Conservation (phyloP, 2,888 invertebrate species). For the Aleiodes leptofemur region DNA sequence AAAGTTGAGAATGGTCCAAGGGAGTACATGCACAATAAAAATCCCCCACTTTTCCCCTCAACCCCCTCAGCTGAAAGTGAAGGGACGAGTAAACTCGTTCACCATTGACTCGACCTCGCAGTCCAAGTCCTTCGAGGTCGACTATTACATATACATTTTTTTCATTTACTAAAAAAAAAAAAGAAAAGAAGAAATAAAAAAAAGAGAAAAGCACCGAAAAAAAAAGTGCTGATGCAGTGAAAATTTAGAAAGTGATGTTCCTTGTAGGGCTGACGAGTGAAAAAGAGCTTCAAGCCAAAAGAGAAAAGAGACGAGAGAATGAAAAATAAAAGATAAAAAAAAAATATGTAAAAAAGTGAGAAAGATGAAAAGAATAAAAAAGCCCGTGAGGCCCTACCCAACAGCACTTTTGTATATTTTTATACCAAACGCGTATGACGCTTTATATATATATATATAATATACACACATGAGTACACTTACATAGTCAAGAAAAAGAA, state of each 20-base stretch:
- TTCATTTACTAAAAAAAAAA: conserved; percentile 34
- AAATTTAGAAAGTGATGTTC: background rate
- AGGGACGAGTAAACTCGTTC: conserved; percentile 56
- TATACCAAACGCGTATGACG: background rate
- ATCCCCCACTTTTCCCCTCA: too few species aligned
- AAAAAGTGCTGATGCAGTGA: background rate
- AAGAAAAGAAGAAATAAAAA: background rate
- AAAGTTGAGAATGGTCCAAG: conserved; percentile 15
- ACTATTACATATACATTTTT: conserved; percentile 44
- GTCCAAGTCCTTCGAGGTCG: conserved; percentile 53
- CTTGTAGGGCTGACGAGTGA: too few species aligned
- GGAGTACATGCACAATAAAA: conserved; percentile 46
- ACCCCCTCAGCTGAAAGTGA: conserved; percentile 54
- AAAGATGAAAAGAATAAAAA: conserved; percentile 1
- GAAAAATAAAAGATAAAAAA: background rate
- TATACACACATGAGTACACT: conserved; percentile 9
- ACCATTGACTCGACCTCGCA: conserved; percentile 57
- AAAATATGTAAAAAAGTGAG: background rate
- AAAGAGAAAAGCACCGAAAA: background rate
- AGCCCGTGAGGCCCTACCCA: conserved; percentile 10
- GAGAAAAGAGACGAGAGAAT: background rate
- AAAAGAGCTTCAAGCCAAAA: too few species aligned
- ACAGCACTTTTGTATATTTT: conserved; percentile 14
- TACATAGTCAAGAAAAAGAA: conserved; percentile 28
- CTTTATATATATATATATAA: background rate